Conservation (phyloP, 2,888 invertebrate species). For the Epirrita christyi region DNA sequence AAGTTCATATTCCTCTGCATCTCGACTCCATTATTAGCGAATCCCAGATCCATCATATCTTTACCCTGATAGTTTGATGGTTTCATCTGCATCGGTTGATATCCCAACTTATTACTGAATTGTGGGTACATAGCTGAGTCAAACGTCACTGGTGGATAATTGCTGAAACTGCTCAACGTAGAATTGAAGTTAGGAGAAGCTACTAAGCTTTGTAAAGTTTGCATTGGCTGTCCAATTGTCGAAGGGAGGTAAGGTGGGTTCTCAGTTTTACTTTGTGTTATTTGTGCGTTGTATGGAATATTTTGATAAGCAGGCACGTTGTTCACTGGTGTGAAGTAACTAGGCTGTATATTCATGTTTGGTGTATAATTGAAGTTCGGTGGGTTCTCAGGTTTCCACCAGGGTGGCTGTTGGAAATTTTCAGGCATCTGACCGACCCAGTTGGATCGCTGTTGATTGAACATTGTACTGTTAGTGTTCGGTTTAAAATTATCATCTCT, state of each 20-base stretch:
- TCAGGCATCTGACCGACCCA: slow-evolving; percentile 53
- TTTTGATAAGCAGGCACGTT: slow-evolving; percentile 58
- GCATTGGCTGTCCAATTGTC: slow-evolving; percentile 65
- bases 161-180: slow-evolving; percentile 61
- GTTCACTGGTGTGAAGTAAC: slow-evolving; percentile 60
- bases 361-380: slow-evolving; percentile 55
- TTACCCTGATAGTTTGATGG: slow-evolving; percentile 55
- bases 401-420: slow-evolving; percentile 55
- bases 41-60: slow-evolving; percentile 58
- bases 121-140: slow-evolving; percentile 77
- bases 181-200: slow-evolving; percentile 69
- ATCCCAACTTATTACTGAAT: slow-evolving; percentile 61
- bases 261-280: slow-evolving; percentile 55
- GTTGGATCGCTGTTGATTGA: slow-evolving; percentile 47
- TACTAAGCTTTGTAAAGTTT: slow-evolving; percentile 62
- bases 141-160: slow-evolving; percentile 62
- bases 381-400: slow-evolving; percentile 70
- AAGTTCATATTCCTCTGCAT: slow-evolving; percentile 60
- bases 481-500: slow-evolving; percentile 64
- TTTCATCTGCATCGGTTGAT: slow-evolving; percentile 62
- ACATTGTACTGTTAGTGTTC: slow-evolving; percentile 40
- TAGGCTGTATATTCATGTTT: slow-evolving; percentile 53
- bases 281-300: slow-evolving; percentile 46
- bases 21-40: slow-evolving; percentile 54
- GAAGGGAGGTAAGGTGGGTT: slow-evolving; percentile 56